Base-by-base conservation (phyloP, 2,113 vertebrate species). In the Psophia crepitans region DNA sequence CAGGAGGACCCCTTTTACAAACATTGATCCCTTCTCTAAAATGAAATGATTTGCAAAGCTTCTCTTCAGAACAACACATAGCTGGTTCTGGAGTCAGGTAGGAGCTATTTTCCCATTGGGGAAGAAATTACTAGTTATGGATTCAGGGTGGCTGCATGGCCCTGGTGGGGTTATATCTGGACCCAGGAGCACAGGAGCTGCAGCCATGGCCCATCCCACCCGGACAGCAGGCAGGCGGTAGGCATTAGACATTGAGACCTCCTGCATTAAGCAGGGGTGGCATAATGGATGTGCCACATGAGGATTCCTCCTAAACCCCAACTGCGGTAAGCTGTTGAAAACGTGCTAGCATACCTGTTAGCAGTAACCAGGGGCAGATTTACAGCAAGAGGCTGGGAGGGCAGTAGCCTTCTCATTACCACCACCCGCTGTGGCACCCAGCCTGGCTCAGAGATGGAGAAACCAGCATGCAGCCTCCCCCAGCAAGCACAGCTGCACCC, bases 361-460 rank as follows among this genome's bases (percentile, higher is more conserved):
- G 73, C 53, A 66, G 61, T 18, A 46, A 51, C 41, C 33, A 35
- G 58, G 44, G 53, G 20, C 19, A 69, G 65, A n/a, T 27, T 53
- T 37, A n/a, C 54, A 79, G 54, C 30, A 33, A n/a, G 7, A 27
- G 19, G 16, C 66, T 69, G n/a, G 26, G 35, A 77, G 33, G 48
- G 30, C 49, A 63, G 26, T 5, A 71, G 58, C 35, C 14, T 11
- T 53, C 60, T 68, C 30, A 64, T 33, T 20, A n/a, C 39, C 30
- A 41, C 22, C 35, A 46, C n/a, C 11, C 7, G 0, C 6, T 0
- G 0, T 32, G 18, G 10, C 28, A 84, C 41, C 60, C 60, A 64
- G 39, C 11, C 43, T 30, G 43, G 60, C 54, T 87, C 20, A 27
- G 12, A 12, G 32, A 19, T 35, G 60, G 13, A 58, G 22, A 32